phyloP scores from a whole-genome alignment of 2,113 vertebrate genomes.

The Engraulis encrasicolus region DNA sequence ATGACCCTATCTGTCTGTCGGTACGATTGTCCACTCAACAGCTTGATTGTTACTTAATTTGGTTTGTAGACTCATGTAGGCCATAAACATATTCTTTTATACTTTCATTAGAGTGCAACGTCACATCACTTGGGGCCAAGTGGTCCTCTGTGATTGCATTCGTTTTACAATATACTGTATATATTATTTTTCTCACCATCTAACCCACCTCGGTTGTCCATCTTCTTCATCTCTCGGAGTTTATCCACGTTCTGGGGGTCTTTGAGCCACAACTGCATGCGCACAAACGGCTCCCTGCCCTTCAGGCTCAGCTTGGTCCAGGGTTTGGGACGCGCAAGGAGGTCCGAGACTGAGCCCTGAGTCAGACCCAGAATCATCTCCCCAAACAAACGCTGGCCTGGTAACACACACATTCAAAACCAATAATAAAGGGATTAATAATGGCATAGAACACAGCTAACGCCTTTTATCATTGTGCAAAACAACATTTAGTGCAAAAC shows the following conservation, averaged over 20 bases:
- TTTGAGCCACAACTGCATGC: slow-evolving; percentile 94
- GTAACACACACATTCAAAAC: not conserved
- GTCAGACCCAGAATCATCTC: slow-evolving; percentile 97
- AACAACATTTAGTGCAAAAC: not conserved
- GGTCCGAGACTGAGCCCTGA: slow-evolving; percentile 97
- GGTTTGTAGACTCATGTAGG: too few species aligned
- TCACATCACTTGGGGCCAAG: too few species aligned
- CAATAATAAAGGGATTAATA: not conserved
- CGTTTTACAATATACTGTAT: too few species aligned
- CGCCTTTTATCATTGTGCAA: too few species aligned
- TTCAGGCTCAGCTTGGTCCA: slow-evolving; percentile 98
- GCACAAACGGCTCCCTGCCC: slow-evolving; percentile 87
- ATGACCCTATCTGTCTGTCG: too few species aligned
- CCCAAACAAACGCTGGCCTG: slow-evolving; percentile 97
- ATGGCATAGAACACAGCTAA: too few species aligned
- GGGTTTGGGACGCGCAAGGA: slow-evolving; percentile 95
- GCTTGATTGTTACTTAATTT: too few species aligned
- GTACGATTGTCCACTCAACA: too few species aligned
- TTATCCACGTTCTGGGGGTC: slow-evolving; percentile 96
- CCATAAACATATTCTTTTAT: too few species aligned
- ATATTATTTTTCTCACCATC: too few species aligned
- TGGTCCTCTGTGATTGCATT: too few species aligned
- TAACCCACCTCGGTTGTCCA: slow-evolving; percentile 93
- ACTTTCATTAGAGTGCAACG: too few species aligned
- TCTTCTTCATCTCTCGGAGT: slow-evolving; percentile 95